Evolutionary conservation across 2,888 invertebrate species (phyloP), one percentile per base, ranked within the genome.

Genomic region (Molorchus minor): DNA sequence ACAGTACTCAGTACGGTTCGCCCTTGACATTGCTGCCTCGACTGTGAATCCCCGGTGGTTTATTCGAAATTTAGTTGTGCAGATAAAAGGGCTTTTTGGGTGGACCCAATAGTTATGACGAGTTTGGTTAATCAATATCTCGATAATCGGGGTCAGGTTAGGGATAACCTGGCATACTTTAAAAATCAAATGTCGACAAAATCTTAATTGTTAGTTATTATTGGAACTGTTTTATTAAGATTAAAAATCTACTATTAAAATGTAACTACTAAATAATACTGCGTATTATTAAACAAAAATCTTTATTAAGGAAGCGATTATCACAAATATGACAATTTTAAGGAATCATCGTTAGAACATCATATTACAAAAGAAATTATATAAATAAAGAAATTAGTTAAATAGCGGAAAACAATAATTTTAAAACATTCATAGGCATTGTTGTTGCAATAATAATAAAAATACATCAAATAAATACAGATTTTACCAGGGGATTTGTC

Each of bases 251-350:
- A n/a, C n/a, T n/a, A n/a, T n/a, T n/a, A n/a, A n/a, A n/a, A n/a
- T n/a, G n/a, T n/a, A n/a, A n/a, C n/a, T n/a, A n/a, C n/a, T n/a
- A n/a, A n/a, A n/a, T n/a, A n/a, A n/a, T n/a, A n/a, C n/a, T n/a
- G n/a, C n/a, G 44, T 62, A 74, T 72, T 74, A 80, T 78, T 78
- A 79, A 81, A 80, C 77, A 79, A 79, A 61, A 61, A 63, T 76
- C 72, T 80, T 81, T 80, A 80, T 80, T 80, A 77, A 79, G 78
- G 79, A 81, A 81, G 80, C 80, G 79, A 80, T 81, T 81, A 81
- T 81, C 81, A 81, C 81, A 81, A 79, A 78, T 75, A 78, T 80
- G 80, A 80, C 81, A 80, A 79, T 79, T 64, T 65, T 78, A 77
- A 77, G 75, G 76, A 80, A 78, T 78, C 78, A 75, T 74, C 75